phyloP scores from a whole-genome alignment of 2,797 vertebrate species.

The Typhlichthys eigenmanni region DNA sequence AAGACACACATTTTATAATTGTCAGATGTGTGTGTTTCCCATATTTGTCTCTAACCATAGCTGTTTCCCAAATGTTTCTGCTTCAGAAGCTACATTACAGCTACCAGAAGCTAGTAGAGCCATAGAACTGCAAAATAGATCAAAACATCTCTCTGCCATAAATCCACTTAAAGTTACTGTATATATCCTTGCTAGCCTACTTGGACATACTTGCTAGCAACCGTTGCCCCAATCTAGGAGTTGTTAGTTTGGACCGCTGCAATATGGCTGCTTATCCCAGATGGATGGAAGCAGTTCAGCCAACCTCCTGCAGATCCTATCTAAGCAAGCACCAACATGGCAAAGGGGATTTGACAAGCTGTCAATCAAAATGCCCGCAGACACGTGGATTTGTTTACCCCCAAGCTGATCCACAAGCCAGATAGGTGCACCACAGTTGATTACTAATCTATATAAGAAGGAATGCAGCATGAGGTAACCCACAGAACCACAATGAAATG shows the following conservation, averaged over 20 bases:
- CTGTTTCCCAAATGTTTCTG: background rate
- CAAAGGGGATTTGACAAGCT: constrained; percentile 76
- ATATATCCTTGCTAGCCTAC: constrained; percentile 32
- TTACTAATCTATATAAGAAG: constrained; percentile 53
- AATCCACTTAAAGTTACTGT: constrained; percentile 1
- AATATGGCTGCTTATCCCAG: constrained; percentile 47
- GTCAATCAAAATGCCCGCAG: constrained; percentile 70
- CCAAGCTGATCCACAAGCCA: constrained; percentile 57
- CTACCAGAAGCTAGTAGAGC: background rate
- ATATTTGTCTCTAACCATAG: constrained; percentile 7
- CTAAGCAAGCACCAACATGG: constrained; percentile 47
- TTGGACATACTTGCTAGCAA: constrained; percentile 26
- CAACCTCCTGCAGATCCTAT: constrained; percentile 72
- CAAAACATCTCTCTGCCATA: constrained; percentile 10
- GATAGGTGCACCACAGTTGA: constrained; percentile 65
- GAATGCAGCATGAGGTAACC: constrained; percentile 49
- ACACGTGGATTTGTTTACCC: constrained; percentile 79
- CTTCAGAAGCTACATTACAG: constrained; percentile 9
- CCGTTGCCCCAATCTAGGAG: constrained; percentile 45
- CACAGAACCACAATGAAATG: constrained; percentile 33
- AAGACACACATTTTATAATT: background rate
- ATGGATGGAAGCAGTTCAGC: constrained; percentile 64
- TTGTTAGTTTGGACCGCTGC: constrained; percentile 33
- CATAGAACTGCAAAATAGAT: no score
- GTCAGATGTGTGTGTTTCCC: background rate